Evolutionary conservation across 2,888 invertebrate species (phyloP).

Genomic region (Cheilosia urbana): DNA sequence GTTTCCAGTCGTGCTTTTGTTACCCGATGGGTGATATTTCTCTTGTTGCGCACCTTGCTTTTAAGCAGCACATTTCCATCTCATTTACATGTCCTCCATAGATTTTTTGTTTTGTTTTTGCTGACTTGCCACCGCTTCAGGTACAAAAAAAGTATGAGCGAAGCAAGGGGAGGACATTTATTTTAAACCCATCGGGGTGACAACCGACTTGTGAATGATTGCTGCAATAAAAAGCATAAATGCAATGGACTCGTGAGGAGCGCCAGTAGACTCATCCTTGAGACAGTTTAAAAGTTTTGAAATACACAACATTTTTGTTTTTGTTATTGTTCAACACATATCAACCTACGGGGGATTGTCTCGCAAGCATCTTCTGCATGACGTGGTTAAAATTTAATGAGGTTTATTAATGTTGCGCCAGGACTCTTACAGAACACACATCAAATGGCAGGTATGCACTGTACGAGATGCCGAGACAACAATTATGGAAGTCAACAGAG

Average conservation of each 20-base stretch:
- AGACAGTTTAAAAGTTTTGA: conserved; percentile 48
- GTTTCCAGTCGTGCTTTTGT: conserved; percentile 12
- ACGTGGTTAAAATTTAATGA: conserved; percentile 72
- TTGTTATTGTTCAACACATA: not conserved
- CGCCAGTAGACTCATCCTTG: conserved; percentile 62
- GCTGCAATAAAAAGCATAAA: conserved; percentile 31
- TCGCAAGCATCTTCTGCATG: not conserved
- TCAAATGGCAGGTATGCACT: conserved; percentile 20
- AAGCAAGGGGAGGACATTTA: not conserved
- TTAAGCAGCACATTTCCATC: conserved; percentile 45
- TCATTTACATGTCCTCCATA: conserved; percentile 37
- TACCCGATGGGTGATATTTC: conserved; percentile 14
- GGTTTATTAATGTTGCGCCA: conserved; percentile 71
- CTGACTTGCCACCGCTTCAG: not conserved
- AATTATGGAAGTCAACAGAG: conserved; percentile 53
- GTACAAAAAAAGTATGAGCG: not conserved
- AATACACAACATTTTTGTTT: conserved; percentile 10
- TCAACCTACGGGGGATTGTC: not conserved
- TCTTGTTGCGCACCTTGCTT: conserved; percentile 50
- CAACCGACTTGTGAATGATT: conserved; percentile 38
- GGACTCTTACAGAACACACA: conserved; percentile 32
- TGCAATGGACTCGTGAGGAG: conserved; percentile 40
- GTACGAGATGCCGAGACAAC: conserved; percentile 26
- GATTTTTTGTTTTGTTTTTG: not conserved
- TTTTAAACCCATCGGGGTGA: conserved; percentile 11